phyloP scores from a whole-genome alignment of 1,140 invertebrate species.

The Drosophila rhopaloa region DNA sequence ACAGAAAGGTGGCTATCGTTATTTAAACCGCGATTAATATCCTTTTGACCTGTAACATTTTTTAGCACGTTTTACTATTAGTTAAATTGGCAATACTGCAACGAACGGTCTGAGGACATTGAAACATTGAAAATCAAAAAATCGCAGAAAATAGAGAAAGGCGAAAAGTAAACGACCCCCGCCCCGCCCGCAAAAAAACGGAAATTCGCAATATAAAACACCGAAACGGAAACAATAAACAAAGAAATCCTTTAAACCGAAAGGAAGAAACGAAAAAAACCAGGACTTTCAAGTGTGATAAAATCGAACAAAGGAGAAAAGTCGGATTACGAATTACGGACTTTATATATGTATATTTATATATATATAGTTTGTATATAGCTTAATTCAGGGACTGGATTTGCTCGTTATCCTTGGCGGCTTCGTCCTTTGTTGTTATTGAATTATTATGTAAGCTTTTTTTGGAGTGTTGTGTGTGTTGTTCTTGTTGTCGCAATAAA shows the following conservation, averaged over 20 bases:
- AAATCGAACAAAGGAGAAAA: constrained; percentile 4
- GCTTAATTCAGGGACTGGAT: constrained; percentile 9
- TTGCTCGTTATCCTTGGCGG: constrained; percentile 13
- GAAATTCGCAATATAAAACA: not conserved
- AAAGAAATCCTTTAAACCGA: not conserved
- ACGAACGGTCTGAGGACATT: constrained; percentile 6
- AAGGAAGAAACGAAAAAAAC: not conserved
- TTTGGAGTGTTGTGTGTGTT: constrained; percentile 10
- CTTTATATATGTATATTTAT: not conserved
- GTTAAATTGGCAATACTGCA: not conserved
- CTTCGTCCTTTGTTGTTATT: constrained; percentile 47
- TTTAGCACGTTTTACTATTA: not conserved
- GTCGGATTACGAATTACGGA: constrained; percentile 2
- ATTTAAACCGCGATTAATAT: not conserved
- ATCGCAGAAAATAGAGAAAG: constrained; percentile 4
- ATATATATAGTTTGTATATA: not conserved
- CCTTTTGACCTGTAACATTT: not conserved
- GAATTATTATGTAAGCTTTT: constrained; percentile 56
- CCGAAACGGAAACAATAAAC: not conserved
- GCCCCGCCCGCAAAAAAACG: constrained; percentile 1
- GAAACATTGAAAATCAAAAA: constrained; percentile 14
- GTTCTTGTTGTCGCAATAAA: constrained; percentile 51
- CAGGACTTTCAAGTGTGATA: constrained; percentile 1
- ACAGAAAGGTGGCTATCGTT: not conserved
- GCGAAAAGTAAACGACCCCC: not conserved